Evolutionary conservation across 2,888 invertebrate genomes (phyloP), one percentile per base, ranked within the genome.

Genomic region (Ophion ventricosus): DNA sequence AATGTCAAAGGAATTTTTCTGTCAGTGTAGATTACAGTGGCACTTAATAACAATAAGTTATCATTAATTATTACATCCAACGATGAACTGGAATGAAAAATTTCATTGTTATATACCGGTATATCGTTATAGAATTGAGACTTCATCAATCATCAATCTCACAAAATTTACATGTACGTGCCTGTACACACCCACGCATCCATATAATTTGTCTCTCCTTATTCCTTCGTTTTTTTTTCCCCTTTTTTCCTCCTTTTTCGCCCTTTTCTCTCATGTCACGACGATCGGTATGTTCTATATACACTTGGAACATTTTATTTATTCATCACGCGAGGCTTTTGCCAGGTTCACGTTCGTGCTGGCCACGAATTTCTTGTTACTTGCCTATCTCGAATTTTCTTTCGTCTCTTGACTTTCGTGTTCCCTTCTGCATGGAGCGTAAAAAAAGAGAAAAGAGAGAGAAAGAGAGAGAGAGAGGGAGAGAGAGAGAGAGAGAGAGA

Each of bases 271-370:
- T 43, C 23, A 11, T 29, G 29, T 54, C 23, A 61, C 40, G 23
- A 61, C n/a, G 67, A 26, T 20, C 59, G 25, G 66, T 11, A 61
- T 25, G 14, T 74, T 74, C 61, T 74, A 72, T 70, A 66, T 70
- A 61, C 29, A 61, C 20, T 70, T 54, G 70, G 29, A 61, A 73
- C 43, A 54, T 59, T 81, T 84, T 81, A 84, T 84, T 84, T 84
- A 78, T 84, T 81, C 84, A 81, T 84, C 80, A 74, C 78, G 81
- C 81, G 78, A 84, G 74, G 59, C 70, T 84, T 72, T 66, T 81
- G 64, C 78, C 70, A 70, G 78, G 40, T 81, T n/a, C 56, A 11
- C 25, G 25, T 76, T 72, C 56, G 61, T 73, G 73, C 74, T 43
- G 57, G 35, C 76, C 59, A 64, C 83, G 61, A 85, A 78, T 79